Evolutionary conservation across 2,888 invertebrate species (phyloP).

Genomic region (Seira ritae): DNA sequence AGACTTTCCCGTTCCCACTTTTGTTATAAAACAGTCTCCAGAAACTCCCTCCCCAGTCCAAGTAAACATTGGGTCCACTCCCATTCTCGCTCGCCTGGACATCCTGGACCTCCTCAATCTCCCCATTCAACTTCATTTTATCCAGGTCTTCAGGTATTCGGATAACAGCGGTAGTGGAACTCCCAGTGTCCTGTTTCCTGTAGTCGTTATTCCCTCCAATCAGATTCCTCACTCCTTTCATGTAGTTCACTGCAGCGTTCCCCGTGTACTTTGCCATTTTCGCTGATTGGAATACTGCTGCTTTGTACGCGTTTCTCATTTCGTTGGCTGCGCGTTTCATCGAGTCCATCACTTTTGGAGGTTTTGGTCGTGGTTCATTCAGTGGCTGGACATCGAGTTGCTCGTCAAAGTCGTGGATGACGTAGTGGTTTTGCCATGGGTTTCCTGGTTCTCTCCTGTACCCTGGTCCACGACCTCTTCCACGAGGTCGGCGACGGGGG

Average conservation of each 20-base stretch:
- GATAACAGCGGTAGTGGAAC: not conserved
- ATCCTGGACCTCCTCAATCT: not conserved
- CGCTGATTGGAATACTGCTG: slow-evolving; percentile 28
- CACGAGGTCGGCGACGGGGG: too few relatives aligned
- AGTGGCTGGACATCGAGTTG: too few relatives aligned
- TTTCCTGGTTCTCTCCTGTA: too few relatives aligned
- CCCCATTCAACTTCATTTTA: not conserved
- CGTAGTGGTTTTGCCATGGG: too few relatives aligned
- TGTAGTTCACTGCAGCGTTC: slow-evolving; percentile 1
- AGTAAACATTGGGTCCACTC: slow-evolving; percentile 6
- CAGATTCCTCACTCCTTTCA: slow-evolving; percentile 15
- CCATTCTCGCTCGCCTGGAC: too few relatives aligned
- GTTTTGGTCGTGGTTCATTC: not conserved
- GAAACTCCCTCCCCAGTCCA: slow-evolving; percentile 32
- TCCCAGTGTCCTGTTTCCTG: not conserved
- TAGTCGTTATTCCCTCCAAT: not conserved
- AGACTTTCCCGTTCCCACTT: not conserved
- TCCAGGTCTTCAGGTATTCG: not conserved
- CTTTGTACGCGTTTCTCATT: slow-evolving; percentile 1
- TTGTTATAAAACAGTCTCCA: slow-evolving; percentile 29
- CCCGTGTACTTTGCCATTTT: slow-evolving; percentile 28
- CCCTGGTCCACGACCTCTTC: too few relatives aligned
- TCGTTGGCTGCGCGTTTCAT: not conserved
- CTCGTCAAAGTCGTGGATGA: too few relatives aligned
- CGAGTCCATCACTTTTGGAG: not conserved